phyloP scores from a whole-genome alignment of 35 echinoderm and acorn worm genomes.

The Anneissia japonica region DNA sequence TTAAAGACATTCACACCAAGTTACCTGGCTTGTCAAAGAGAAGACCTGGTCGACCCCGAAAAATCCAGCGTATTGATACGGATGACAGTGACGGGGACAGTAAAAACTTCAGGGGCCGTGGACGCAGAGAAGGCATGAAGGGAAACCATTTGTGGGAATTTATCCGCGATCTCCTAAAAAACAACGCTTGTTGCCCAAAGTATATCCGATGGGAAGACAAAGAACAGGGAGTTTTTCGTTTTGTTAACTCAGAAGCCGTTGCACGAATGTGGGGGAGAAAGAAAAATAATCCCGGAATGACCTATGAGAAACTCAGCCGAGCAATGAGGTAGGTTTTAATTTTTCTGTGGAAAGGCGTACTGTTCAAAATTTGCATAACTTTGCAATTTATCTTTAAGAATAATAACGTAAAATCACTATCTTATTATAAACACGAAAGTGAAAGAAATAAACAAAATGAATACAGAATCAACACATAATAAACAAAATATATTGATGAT shows the following conservation, averaged over 20 bases:
- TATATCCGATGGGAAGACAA: conserved; percentile 90
- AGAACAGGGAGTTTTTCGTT: conserved; percentile 80
- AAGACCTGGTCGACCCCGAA: not conserved
- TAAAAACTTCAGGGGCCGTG: not conserved
- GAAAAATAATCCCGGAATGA: conserved; percentile 99
- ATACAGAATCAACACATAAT: too few species aligned
- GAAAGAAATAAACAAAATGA: too few species aligned
- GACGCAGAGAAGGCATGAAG: conserved; percentile 63
- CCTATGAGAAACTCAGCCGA: conserved; percentile 94
- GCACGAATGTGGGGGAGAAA: conserved; percentile 84
- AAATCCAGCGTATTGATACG: not conserved
- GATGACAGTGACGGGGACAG: not conserved
- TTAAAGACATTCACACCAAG: not conserved
- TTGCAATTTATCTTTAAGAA: too few species aligned
- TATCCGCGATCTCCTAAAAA: conserved; percentile 84
- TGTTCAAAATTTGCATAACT: too few species aligned
- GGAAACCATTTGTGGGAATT: conserved; percentile 99
- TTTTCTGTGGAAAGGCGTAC: not conserved
- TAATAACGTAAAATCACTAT: too few species aligned
- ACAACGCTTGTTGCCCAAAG: conserved; percentile 48
- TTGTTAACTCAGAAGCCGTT: conserved; percentile 94
- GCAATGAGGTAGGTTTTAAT: conserved; percentile 74
- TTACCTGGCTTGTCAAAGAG: not conserved
- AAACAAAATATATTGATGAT: too few species aligned
- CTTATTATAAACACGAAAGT: too few species aligned